Base-by-base conservation (phyloP, 2,797 vertebrate genomes). In the Sebastes ruberrimus region DNA sequence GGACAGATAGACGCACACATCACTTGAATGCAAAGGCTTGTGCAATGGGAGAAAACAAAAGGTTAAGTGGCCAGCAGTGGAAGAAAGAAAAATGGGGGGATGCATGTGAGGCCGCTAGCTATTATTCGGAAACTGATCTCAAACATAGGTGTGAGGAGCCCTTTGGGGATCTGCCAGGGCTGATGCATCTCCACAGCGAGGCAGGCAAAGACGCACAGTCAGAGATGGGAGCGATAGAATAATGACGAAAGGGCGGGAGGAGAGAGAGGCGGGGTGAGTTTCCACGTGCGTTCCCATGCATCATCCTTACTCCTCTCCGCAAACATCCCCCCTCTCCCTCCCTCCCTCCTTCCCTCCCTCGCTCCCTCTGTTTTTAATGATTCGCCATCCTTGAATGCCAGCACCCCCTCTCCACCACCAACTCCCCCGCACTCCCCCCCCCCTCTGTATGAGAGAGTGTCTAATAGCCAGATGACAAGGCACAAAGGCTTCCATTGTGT, bases 401-500 rank as follows among this genome's bases (percentile, higher is more conserved):
- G 30, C 38, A 66, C 64, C 52, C 18, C 28, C 4, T 46, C 35
- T 4, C 49, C 73, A 46, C n/a, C 73, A 11, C 25, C 80, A 86
- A 79, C 85, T 84, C 33, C 23, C 10, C 2, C n/a, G 4, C 30
- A 35, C 22, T 9, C 35, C 25, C 42, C 22, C 35, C 25, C 42
- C 22, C 10, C 53, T 25, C 11, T 28, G n/a, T 78, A 60, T 83
- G 83, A 74, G 81, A 82, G 83, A 93, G 86, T 89, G 78, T 90
- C 92, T 94, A 89, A 93, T 95, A 92, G 86, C 88, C 91, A 89
- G 85, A 95, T 95, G 95, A 95, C 92, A 91, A 93, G 72, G 85
- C 91, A 95, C 95, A 97, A 96, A 96, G 94, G 88, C 91, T 84
- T 82, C 87, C 88, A 96, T 95, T 97, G 96, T 97, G 89, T 86